Conservation (phyloP, 2,113 vertebrate genomes). For the Mola mola region DNA sequence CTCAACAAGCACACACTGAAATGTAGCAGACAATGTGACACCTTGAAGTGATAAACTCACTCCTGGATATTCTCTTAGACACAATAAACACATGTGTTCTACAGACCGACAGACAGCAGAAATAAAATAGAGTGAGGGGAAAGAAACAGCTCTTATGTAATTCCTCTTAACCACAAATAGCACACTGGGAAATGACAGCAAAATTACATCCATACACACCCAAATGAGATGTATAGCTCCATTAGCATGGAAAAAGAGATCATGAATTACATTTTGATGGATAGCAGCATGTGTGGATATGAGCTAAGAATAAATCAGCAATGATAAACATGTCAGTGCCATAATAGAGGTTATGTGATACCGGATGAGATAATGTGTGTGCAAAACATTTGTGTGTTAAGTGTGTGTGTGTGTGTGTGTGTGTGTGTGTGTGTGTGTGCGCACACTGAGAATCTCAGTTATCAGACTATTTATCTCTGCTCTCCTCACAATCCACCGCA, state of each 20-base stretch:
- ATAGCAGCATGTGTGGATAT: constrained; percentile 61
- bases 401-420: not conserved
- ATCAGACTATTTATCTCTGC: constrained; percentile 20
- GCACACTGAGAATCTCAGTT: constrained; percentile 17
- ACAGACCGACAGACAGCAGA: not conserved
- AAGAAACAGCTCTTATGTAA: constrained; percentile 66
- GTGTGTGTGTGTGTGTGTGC: not conserved
- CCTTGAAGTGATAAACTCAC: constrained; percentile 5
- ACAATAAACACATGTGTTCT: constrained; percentile 5
- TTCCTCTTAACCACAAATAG: constrained; percentile 57
- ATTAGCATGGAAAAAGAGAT: constrained; percentile 9
- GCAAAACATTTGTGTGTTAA: not conserved
- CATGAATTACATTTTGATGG: constrained; percentile 65
- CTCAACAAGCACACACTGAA: not conserved
- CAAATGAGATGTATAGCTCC: constrained; percentile 7
- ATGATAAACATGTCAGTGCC: constrained; percentile 35
- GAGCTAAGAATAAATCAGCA: constrained; percentile 66
- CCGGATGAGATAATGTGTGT: constrained; percentile 17
- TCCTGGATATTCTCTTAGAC: not conserved
- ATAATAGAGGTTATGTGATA: constrained; percentile 44
- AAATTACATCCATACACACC: constrained; percentile 11
- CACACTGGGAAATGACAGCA: constrained; percentile 18
- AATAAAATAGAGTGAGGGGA: constrained; percentile 20
- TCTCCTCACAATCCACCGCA: constrained; percentile 5
- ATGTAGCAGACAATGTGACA: not conserved